Evolutionary conservation across 2,888 invertebrate genomes (phyloP).

Genomic region (Physocephala rufipes): DNA sequence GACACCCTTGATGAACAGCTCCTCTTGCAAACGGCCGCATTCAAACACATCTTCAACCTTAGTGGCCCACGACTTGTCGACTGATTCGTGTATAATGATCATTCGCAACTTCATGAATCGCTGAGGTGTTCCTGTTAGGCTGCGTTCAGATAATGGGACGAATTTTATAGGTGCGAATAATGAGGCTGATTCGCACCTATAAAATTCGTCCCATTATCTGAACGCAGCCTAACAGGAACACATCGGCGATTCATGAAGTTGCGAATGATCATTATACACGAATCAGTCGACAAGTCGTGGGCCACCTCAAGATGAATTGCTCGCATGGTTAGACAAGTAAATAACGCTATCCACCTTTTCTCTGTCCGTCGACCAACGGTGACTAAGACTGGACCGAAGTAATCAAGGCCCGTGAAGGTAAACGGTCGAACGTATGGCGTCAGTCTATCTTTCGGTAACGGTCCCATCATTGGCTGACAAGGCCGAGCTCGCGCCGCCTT

Average conservation of each 20-base stretch:
- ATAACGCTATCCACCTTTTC: constrained; percentile 26
- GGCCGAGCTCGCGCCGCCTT: constrained; percentile 24
- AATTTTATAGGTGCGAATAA: no score
- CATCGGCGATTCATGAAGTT: constrained; percentile 36
- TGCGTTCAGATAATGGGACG: constrained; percentile 43
- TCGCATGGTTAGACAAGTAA: constrained; percentile 43
- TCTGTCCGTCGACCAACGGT: constrained; percentile 26
- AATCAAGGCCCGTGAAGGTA: constrained; percentile 34
- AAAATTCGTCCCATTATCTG: constrained; percentile 43
- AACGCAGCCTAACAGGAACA: constrained; percentile 40
- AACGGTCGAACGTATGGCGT: constrained; percentile 31
- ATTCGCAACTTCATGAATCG: constrained; percentile 34
- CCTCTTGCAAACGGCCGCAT: constrained; percentile 22
- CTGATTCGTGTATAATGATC: constrained; percentile 32
- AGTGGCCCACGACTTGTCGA: constrained; percentile 28
- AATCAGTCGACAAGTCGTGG: constrained; percentile 30
- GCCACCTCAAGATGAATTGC: constrained; percentile 39
- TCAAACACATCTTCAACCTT: constrained; percentile 41
- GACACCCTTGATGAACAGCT: constrained; percentile 30
- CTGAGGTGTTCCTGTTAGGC: constrained; percentile 37
- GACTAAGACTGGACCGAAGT: constrained; percentile 37
- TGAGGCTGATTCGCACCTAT: no score
- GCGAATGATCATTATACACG: constrained; percentile 33
- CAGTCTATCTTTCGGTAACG: constrained; percentile 26
- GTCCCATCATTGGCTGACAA: constrained; percentile 44